Base-by-base conservation (phyloP, 2,888 invertebrate genomes). In the Thera britannica region DNA sequence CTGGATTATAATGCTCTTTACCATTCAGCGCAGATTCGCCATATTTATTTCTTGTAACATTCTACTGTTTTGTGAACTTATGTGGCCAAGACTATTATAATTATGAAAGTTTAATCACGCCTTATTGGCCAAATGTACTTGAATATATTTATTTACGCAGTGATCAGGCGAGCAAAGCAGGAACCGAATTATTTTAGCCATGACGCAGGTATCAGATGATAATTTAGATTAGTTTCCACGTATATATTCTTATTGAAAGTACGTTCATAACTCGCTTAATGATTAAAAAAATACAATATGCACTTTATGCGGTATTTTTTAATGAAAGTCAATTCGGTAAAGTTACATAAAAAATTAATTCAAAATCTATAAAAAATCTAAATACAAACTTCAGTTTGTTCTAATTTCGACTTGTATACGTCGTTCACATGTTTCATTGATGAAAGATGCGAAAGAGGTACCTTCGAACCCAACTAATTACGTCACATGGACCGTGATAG, bases 341-440 rank as follows among this genome's bases (percentile, higher is more conserved):
- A 1, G 23, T 23, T 23, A 23, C 23, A 2, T 8, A 12, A 52
- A 23, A 35, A 54, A n/a, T 8, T n/a, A 11, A 38, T 56, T 48
- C 48, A 51, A 63, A 63, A n/a, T 46, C 41, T 34, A 23, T 54
- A 54, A 35, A 11, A 48, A 11, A 49, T 56, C 36, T 38, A 56
- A 56, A 62, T 46, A n/a, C 4, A 2, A 44, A 58, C 41, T 46
- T 41, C 35, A 49, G 2, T 41, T 7, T n/a, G 54, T 49, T 12
- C 49, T 65, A 68, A 62, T 65, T 62, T 35, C 35, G 56, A 49
- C 58, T 36, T 64, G 61, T 66, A 66, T 70, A 67, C 64, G 34
- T 59, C 51, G 62, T 55, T 41, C 70, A 66, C 64, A 62, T 59
- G 65, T 66, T 68, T 58, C 67, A 72, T 68, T 70, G 67, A 66